Conservation (phyloP, 2,113 vertebrate genomes). For the Ploceus nigricollis region DNA sequence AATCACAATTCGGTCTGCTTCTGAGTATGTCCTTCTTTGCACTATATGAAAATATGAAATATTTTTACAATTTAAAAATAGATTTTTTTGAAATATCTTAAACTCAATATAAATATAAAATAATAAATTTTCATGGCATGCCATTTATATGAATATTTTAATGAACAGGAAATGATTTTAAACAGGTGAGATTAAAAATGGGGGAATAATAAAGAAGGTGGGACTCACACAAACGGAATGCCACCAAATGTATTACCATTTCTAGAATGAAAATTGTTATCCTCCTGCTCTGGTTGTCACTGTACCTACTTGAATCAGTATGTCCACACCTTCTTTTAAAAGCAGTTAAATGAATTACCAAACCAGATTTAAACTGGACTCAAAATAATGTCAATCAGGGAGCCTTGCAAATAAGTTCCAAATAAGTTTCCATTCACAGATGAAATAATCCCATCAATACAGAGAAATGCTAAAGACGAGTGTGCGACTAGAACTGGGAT, state of each 20-base stretch:
- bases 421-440: background rate
- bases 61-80: background rate
- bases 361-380: background rate
- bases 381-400: background rate
- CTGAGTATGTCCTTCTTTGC: background rate
- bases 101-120: background rate
- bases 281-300: background rate
- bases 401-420: background rate
- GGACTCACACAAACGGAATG: background rate
- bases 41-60: background rate
- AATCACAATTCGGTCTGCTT: background rate
- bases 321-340: background rate
- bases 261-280: background rate
- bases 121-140: background rate
- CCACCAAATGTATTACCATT: background rate
- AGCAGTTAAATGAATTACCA: background rate
- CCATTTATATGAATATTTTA: background rate
- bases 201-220: background rate
- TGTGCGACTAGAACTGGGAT: background rate
- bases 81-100: background rate
- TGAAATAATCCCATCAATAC: background rate
- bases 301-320: background rate
- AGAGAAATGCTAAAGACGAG: background rate
- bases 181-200: background rate
- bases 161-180: background rate